These are phyloP conservation scores for Drosophila carrolli DNA, from an alignment of 1,140 invertebrate genomes.

Conservation along the genomic window DNA sequence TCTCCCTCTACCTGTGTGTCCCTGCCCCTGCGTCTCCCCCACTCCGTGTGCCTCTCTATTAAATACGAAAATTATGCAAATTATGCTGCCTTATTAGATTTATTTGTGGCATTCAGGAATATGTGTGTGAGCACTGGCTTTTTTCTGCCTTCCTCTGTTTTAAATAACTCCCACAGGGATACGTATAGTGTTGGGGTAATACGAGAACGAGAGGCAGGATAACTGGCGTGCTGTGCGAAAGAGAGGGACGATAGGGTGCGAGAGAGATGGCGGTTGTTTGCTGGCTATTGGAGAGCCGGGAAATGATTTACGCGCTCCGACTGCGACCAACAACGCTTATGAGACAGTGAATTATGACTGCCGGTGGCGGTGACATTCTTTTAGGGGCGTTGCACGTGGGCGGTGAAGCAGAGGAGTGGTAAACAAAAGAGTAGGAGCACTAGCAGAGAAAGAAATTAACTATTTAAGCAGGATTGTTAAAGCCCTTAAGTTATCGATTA, in stretches of 20 bases:
- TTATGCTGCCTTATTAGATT: constrained; percentile 82
- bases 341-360: constrained; percentile 70
- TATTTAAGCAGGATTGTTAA: constrained; percentile 14
- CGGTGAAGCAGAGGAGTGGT: background rate
- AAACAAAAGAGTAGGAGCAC: constrained; percentile 15
- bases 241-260: background rate
- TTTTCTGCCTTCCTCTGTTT: constrained; percentile 34
- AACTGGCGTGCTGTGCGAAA: constrained; percentile 1
- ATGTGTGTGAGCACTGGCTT: constrained; percentile 20
- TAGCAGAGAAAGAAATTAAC: constrained; percentile 1
- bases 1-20: background rate
- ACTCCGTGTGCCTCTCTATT: constrained; percentile 53
- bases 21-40: too few species aligned
- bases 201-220: background rate
- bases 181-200: constrained; percentile 3
- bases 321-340: constrained; percentile 57
- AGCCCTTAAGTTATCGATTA: background rate
- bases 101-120: constrained; percentile 69
- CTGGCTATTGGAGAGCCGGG: constrained; percentile 48
- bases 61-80: constrained; percentile 83
- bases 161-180: constrained; percentile 66
- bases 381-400: constrained; percentile 29
- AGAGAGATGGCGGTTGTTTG: constrained; percentile 15
- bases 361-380: constrained; percentile 61
- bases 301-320: constrained; percentile 67